phyloP scores from a whole-genome alignment of 2,113 vertebrate species.

The Uria aalge region DNA sequence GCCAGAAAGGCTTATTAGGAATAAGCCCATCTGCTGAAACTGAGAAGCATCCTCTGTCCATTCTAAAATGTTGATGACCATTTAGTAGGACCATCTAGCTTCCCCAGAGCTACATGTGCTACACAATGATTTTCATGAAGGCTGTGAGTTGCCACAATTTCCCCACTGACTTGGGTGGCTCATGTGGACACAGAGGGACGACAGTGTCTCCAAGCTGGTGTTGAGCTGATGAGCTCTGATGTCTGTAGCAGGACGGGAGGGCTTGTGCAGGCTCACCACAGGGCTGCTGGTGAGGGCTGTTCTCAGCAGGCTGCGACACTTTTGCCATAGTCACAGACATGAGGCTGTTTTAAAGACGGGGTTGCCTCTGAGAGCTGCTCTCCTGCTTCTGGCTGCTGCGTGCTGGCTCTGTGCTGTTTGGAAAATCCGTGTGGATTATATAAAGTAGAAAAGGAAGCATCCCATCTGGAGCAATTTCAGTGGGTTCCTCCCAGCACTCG shows the following conservation, averaged over 20 bases:
- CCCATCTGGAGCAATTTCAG: not conserved
- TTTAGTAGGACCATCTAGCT: not conserved
- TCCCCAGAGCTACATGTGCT: not conserved
- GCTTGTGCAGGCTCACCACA: not conserved
- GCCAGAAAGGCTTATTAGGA: not conserved
- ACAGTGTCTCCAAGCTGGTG: accelerated
- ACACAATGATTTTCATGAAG: not conserved
- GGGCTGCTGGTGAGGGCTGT: not conserved
- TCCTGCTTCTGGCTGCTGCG: not conserved
- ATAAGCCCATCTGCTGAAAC: not conserved
- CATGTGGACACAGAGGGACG: not conserved
- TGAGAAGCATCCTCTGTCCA: not conserved
- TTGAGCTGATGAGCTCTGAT: not conserved
- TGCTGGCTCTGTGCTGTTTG: not conserved
- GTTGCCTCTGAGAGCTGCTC: not conserved
- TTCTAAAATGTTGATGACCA: not conserved
- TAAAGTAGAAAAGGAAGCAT: not conserved
- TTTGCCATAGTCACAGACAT: not conserved
- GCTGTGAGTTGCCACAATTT: not conserved
- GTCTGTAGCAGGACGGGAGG: not conserved
- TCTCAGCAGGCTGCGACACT: not conserved
- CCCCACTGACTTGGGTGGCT: not conserved
- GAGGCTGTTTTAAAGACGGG: not conserved
- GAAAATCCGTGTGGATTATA: not conserved
- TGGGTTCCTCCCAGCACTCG: not conserved